Evolutionary conservation across 2,113 vertebrate genomes (phyloP).

Genomic region (Lates calcarifer): DNA sequence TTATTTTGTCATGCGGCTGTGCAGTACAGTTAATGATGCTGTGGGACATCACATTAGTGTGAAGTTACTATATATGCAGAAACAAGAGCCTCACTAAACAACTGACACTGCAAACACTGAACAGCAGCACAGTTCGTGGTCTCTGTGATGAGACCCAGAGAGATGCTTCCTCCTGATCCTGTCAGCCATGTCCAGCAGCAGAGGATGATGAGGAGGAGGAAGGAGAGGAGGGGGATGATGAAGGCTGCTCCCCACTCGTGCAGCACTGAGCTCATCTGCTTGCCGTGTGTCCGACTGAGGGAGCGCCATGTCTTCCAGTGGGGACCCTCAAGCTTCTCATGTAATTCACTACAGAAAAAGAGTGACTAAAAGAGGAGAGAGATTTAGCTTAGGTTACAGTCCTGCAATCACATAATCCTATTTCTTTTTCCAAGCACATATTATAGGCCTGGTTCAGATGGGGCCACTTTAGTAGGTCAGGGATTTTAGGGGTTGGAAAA

Average conservation of each 20-base stretch:
- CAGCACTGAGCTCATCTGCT: conserved; percentile 34
- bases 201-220: background rate
- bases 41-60: background rate
- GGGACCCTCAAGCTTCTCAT: conserved; percentile 39
- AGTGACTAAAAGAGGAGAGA: conserved; percentile 12
- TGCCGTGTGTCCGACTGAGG: conserved; percentile 44
- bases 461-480: conserved; percentile 42
- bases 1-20: too few species aligned
- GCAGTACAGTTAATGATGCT: too few species aligned
- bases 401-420: conserved; percentile 45
- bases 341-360: conserved; percentile 8
- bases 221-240: conserved; percentile 1
- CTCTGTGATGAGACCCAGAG: conserved; percentile 14
- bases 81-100: background rate
- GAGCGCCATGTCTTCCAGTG: conserved; percentile 36
- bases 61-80: background rate
- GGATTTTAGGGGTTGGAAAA: conserved; percentile 15
- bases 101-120: conserved; percentile 14
- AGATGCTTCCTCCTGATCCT: conserved; percentile 7
- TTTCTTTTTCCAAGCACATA: conserved; percentile 22
- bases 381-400: conserved; percentile 51
- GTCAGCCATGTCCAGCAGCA: conserved; percentile 35
- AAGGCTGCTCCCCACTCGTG: background rate
- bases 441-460: conserved; percentile 30
- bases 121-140: conserved; percentile 11